A percentile compares a stretch with the other conserved stretches of the same genome.
Evolutionary conservation across 2,797 vertebrate species (phyloP).

Genomic region (Oryzias dopingdopingensis): DNA sequence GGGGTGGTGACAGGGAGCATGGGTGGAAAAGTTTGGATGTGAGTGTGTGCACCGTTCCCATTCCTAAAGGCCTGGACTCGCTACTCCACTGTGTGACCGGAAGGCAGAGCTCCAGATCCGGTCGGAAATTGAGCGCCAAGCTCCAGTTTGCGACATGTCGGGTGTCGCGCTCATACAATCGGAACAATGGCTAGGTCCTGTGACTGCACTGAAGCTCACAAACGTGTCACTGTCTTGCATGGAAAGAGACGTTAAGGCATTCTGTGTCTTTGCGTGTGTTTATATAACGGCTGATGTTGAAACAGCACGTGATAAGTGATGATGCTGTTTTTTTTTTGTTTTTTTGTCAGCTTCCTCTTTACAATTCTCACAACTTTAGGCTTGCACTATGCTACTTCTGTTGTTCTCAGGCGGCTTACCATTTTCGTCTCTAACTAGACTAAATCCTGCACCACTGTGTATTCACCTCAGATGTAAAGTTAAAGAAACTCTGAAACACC

Average conservation of each 20-base stretch:
- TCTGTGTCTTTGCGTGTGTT: slow-evolving; percentile 36
- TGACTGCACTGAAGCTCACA: slow-evolving; percentile 44
- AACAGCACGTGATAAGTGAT: slow-evolving; percentile 34
- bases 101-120: slow-evolving; percentile 55
- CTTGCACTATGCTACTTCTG: slow-evolving; percentile 22
- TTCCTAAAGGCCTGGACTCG: slow-evolving; percentile 43
- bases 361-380: not conserved
- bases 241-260: slow-evolving; percentile 67
- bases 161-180: slow-evolving; percentile 27
- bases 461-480: slow-evolving; percentile 13
- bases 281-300: slow-evolving; percentile 24
- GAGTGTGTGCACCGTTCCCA: slow-evolving; percentile 26
- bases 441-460: slow-evolving; percentile 28
- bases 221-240: slow-evolving; percentile 42
- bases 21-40: slow-evolving; percentile 37
- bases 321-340: slow-evolving; percentile 47
- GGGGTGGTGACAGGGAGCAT: slow-evolving; percentile 72
- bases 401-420: not conserved
- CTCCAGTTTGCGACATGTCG: slow-evolving; percentile 27
- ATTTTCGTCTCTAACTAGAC: slow-evolving; percentile 18
- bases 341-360: slow-evolving; percentile 8
- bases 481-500: slow-evolving; percentile 32
- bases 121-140: slow-evolving; percentile 32
- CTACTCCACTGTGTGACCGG: slow-evolving; percentile 40
- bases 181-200: slow-evolving; percentile 58